phyloP scores from a whole-genome alignment of 2,888 invertebrate genomes.

The Dexiosoma caninum region DNA sequence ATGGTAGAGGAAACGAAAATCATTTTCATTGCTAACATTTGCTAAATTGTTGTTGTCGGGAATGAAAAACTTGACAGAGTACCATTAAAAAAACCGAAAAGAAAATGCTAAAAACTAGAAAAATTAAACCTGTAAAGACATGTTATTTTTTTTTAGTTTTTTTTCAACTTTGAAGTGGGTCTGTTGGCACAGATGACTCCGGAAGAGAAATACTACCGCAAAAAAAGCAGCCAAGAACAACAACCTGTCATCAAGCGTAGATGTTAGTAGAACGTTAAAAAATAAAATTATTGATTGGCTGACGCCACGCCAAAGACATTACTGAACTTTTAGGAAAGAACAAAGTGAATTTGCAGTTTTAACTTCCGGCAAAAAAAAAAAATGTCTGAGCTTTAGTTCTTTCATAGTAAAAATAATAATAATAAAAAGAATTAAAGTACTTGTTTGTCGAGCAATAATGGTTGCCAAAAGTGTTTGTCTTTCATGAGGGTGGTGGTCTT shows the following conservation, averaged over 20 bases:
- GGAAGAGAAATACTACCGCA: neutral
- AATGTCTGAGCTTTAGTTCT: neutral
- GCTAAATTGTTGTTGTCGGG: conserved; percentile 39
- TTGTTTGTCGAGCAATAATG: conserved; percentile 28
- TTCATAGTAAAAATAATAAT: neutral
- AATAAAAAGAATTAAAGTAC: neutral
- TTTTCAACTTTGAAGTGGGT: conserved; percentile 5
- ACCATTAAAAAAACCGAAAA: conserved; percentile 7
- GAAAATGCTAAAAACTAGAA: neutral
- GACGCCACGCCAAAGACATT: conserved; percentile 38
- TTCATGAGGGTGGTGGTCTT: conserved; percentile 25
- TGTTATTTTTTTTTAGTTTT: no score
- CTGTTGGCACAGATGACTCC: neutral
- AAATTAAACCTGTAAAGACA: no score
- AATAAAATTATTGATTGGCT: conserved; percentile 36
- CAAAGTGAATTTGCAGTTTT: conserved; percentile 51
- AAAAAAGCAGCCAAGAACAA: neutral
- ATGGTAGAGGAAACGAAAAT: conserved; percentile 34
- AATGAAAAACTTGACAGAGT: conserved; percentile 11
- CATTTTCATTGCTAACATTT: conserved; percentile 29
- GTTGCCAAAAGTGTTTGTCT: conserved; percentile 51
- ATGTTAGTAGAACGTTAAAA: conserved; percentile 19
- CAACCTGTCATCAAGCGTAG: neutral
- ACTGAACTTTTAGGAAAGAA: conserved; percentile 10
- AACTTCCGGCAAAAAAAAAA: conserved; percentile 38